Conservation (phyloP, 2,888 invertebrate genomes). For the Watsonalla binaria region DNA sequence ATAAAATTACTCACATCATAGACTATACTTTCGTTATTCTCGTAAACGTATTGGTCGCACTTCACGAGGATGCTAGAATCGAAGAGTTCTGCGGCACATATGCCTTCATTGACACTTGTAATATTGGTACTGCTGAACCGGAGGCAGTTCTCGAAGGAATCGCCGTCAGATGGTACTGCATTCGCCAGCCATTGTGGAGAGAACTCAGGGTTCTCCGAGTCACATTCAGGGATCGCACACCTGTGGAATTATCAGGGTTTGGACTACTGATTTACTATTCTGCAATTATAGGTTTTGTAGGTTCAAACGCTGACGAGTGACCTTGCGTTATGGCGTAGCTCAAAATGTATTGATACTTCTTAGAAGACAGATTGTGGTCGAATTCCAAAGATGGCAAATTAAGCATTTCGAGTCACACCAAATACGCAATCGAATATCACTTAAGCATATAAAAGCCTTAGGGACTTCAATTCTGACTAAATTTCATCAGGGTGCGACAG, state of each 20-base stretch:
- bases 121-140: slow-evolving; percentile 27
- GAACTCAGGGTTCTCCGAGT: slow-evolving; percentile 26
- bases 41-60: slow-evolving; percentile 34
- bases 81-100: slow-evolving; percentile 28
- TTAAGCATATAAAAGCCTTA: too few relatives aligned
- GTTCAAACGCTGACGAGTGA: too few relatives aligned
- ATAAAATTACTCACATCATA: slow-evolving; percentile 41
- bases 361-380: too few relatives aligned
- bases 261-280: too few relatives aligned
- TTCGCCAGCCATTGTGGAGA: slow-evolving; percentile 51
- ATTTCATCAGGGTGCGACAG: too few relatives aligned
- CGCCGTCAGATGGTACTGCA: slow-evolving; percentile 45
- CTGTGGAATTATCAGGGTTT: slow-evolving; percentile 7
- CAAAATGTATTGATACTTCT: too few relatives aligned
- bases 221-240: slow-evolving; percentile 34
- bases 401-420: too few relatives aligned
- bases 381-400: too few relatives aligned
- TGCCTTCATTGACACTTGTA: background rate
- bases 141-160: slow-evolving; percentile 46
- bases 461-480: too few relatives aligned
- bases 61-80: slow-evolving; percentile 11
- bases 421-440: too few relatives aligned
- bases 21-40: slow-evolving; percentile 29
- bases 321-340: too few relatives aligned
- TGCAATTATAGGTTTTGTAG: too few relatives aligned